Percentiles rank a stretch among this genome's conserved stretches.
phyloP scores from a whole-genome alignment of 2,888 invertebrate species.

The Cryptus viduatorius region DNA sequence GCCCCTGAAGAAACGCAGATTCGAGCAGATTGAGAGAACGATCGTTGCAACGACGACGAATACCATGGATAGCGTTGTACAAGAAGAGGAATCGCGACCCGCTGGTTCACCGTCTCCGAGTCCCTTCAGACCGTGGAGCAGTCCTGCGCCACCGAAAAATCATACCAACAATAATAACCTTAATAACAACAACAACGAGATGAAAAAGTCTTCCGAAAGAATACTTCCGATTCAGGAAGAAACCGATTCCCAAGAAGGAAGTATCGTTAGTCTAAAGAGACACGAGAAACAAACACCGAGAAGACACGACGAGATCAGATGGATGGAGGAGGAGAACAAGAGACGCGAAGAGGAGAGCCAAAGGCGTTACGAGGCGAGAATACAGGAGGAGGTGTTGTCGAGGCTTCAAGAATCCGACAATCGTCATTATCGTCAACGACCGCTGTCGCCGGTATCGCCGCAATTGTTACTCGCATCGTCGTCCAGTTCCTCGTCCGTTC shows the following conservation, averaged over 20 bases:
- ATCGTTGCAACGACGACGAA: constrained; percentile 74
- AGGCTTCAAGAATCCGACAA: constrained; percentile 71
- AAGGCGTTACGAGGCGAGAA: constrained; percentile 68
- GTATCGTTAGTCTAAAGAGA: constrained; percentile 5
- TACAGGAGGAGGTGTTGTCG: constrained; percentile 74
- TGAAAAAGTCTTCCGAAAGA: constrained; percentile 48
- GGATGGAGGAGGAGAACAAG: constrained; percentile 67
- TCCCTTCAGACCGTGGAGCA: constrained; percentile 90
- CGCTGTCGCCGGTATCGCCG: constrained; percentile 49
- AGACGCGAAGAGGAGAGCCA: constrained; percentile 61
- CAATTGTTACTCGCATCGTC: constrained; percentile 42
- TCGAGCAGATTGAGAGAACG: constrained; percentile 75
- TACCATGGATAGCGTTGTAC: constrained; percentile 70
- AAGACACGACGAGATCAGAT: constrained; percentile 46
- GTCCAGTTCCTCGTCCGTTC: constrained; percentile 57
- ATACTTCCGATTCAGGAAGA: constrained; percentile 40
- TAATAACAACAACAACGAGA: constrained; percentile 56
- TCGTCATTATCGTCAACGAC: constrained; percentile 40
- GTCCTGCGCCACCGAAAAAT: constrained; percentile 61
- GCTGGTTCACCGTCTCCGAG: constrained; percentile 82
- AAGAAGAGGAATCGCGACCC: constrained; percentile 79
- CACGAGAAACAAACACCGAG: constrained; percentile 34
- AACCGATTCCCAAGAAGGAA: constrained; percentile 43
- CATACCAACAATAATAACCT: constrained; percentile 51
- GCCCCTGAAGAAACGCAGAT: constrained; percentile 88